Conservation (phyloP, 2,797 vertebrate genomes). For the Enteromius trimaculatus region DNA sequence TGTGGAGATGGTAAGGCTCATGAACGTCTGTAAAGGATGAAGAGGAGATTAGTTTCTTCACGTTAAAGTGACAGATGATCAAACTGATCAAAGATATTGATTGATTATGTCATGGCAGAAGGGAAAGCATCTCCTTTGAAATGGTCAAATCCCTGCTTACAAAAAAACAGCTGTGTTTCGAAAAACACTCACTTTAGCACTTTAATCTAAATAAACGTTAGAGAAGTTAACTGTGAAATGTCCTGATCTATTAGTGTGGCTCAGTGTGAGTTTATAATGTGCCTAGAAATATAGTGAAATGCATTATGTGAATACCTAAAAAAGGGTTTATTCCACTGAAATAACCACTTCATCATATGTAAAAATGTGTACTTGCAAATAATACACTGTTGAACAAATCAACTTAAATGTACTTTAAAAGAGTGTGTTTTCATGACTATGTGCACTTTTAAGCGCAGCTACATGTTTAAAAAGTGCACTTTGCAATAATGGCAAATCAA, state of each 20-base stretch:
- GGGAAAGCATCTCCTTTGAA: conserved; percentile 14
- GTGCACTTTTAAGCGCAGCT: no score
- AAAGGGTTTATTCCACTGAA: neutral
- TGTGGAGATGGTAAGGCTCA: conserved; percentile 19
- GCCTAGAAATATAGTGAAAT: neutral
- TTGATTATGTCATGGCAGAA: conserved; percentile 49
- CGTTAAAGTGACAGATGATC: conserved; percentile 51
- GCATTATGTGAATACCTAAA: neutral
- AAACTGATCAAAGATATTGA: conserved; percentile 29
- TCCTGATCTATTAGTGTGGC: no score
- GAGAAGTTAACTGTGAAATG: neutral
- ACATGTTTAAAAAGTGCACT: no score
- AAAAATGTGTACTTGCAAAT: no score
- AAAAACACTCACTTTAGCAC: conserved; percentile 75
- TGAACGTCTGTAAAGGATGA: conserved; percentile 27
- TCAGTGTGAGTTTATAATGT: neutral
- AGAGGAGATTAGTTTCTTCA: conserved; percentile 55
- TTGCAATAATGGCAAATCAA: no score
- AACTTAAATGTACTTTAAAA: no score
- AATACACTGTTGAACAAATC: no score
- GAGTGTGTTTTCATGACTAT: no score
- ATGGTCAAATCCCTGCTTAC: conserved; percentile 62
- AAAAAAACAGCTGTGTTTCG: conserved; percentile 77
- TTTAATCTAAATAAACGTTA: conserved; percentile 69
- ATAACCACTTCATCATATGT: neutral